phyloP scores from a whole-genome alignment of 2,113 vertebrate genomes.

The Leiothrix lutea region DNA sequence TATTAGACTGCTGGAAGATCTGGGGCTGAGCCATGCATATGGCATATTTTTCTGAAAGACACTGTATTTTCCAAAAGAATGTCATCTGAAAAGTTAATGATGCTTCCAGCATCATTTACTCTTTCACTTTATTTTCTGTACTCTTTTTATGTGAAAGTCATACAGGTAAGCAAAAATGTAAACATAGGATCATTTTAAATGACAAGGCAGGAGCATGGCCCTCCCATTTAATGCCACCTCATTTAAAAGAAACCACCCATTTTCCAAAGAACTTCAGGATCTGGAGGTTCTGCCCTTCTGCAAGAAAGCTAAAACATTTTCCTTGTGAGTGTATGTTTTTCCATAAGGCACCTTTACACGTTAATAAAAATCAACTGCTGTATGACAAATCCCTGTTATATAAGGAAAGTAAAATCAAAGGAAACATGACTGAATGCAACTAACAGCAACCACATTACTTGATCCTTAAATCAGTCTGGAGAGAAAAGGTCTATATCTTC shows the following conservation, averaged over 20 bases:
- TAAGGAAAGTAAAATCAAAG: neutral
- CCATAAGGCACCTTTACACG: neutral
- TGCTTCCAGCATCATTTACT: neutral
- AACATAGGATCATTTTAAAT: neutral
- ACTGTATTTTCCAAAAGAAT: neutral
- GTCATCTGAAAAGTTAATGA: neutral
- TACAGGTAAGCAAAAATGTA: neutral
- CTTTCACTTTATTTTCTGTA: neutral
- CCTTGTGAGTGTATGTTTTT: neutral
- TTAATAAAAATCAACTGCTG: neutral
- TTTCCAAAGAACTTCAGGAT: neutral
- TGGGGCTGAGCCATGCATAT: neutral
- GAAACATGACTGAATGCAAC: neutral
- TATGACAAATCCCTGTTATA: neutral
- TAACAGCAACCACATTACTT: neutral
- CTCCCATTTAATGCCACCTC: neutral
- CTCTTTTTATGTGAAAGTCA: neutral
- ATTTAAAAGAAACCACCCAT: neutral
- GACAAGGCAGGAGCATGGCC: neutral
- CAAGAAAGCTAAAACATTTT: neutral
- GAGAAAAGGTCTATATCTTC: neutral
- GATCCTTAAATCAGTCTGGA: neutral
- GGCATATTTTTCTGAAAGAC: neutral
- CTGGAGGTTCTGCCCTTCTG: neutral
- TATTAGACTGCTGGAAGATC: neutral